Evolutionary conservation across 2,797 vertebrate species (phyloP).

Genomic region (Poeciliopsis turneri): DNA sequence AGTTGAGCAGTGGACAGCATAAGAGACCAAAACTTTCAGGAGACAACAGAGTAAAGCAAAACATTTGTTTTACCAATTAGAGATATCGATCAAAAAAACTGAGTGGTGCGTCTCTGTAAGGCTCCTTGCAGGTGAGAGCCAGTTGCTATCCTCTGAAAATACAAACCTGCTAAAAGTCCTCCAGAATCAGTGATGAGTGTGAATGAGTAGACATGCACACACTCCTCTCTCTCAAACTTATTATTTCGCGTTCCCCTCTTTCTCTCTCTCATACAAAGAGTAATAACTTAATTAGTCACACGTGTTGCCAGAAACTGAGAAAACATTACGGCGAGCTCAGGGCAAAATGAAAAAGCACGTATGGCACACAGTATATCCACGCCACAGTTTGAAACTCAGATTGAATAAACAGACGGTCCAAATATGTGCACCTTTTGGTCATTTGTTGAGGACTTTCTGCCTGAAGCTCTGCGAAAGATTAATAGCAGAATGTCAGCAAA

Average conservation of each 20-base stretch:
- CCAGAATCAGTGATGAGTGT: conserved; percentile 34
- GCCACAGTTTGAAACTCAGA: conserved; percentile 47
- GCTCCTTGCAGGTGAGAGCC: conserved; percentile 29
- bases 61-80: background rate
- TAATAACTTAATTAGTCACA: conserved; percentile 60
- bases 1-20: background rate
- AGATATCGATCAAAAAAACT: background rate
- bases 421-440: conserved; percentile 47
- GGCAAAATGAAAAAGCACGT: conserved; percentile 26
- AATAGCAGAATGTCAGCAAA: conserved; percentile 66
- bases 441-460: conserved; percentile 52
- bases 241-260: conserved; percentile 7
- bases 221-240: background rate
- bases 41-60: background rate
- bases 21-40: background rate
- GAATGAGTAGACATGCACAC: conserved; percentile 20
- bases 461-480: conserved; percentile 53
- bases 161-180: conserved; percentile 32
- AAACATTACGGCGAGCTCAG: conserved; percentile 30
- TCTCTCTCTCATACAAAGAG: conserved; percentile 12
- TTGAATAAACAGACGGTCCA: conserved; percentile 59
- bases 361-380: conserved; percentile 46
- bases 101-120: conserved; percentile 1
- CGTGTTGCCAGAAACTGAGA: conserved; percentile 40
- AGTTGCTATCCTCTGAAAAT: conserved; percentile 22